These are phyloP conservation scores for Caranx ignobilis DNA, from an alignment of 2,113 vertebrate species.

Conservation along the genomic window DNA sequence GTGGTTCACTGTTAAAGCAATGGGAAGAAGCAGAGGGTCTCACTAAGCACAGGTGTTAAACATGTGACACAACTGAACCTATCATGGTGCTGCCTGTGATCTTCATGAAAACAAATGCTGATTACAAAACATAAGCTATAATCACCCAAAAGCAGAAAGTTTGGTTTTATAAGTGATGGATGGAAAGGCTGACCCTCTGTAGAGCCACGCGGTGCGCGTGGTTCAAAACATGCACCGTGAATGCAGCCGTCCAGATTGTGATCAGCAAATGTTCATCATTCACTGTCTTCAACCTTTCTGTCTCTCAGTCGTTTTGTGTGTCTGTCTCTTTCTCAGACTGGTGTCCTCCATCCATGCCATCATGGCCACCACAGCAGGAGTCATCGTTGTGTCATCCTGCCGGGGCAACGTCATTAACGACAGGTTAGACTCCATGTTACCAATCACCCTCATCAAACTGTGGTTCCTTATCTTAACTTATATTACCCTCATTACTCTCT, in stretches of 20 bases:
- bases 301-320: slow-evolving; percentile 10
- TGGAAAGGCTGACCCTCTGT: no score
- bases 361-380: slow-evolving; percentile 90
- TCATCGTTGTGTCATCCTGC: slow-evolving; percentile 87
- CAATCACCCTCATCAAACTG: background rate
- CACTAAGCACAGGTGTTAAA: no score
- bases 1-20: no score
- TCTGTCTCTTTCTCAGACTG: slow-evolving; percentile 83
- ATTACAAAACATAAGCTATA: no score
- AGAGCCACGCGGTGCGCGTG: no score
- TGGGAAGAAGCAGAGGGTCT: no score
- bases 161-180: background rate
- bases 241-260: background rate
- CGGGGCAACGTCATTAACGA: slow-evolving; percentile 86
- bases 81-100: no score
- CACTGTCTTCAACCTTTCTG: background rate
- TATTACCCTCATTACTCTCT: background rate
- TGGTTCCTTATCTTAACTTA: background rate
- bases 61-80: no score
- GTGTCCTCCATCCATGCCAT: slow-evolving; percentile 93
- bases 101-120: no score
- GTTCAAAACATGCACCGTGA: no score
- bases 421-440: slow-evolving; percentile 84
- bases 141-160: no score
- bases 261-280: background rate